These are phyloP conservation scores for Spatula versicolor DNA, from an alignment of 2,797 vertebrate genomes.

Conservation along the genomic window DNA sequence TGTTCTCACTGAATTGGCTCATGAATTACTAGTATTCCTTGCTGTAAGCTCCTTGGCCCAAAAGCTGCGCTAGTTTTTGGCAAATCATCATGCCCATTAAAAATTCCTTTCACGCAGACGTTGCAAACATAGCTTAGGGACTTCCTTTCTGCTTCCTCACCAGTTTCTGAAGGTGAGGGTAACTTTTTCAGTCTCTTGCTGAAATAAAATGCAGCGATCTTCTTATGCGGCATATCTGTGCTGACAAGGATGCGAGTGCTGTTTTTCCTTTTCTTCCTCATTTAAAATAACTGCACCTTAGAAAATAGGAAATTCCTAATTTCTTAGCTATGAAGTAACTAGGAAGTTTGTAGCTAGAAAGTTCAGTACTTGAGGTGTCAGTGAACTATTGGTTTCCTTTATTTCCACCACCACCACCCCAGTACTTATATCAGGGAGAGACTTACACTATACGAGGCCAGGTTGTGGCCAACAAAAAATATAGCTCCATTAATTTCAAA, in stretches of 20 bases:
- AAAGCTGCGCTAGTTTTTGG: background rate
- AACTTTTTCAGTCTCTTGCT: conserved; percentile 3
- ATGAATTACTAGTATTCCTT: background rate
- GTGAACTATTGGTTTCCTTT: background rate
- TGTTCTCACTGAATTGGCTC: background rate
- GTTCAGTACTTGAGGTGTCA: background rate
- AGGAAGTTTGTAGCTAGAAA: background rate
- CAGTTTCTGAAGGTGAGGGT: conserved; percentile 20
- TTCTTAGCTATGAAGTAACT: background rate
- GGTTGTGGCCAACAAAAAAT: background rate
- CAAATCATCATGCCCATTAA: background rate
- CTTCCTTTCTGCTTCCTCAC: conserved; percentile 50
- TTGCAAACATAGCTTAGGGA: conserved; percentile 23
- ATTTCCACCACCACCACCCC: background rate
- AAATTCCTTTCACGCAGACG: background rate
- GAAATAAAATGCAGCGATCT: background rate
- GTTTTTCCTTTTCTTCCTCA: background rate
- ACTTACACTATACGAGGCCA: background rate
- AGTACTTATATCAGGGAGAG: background rate
- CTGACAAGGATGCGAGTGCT: background rate
- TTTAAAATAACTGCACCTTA: background rate
- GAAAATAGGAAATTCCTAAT: background rate
- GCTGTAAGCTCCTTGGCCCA: background rate
- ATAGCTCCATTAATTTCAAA: background rate
- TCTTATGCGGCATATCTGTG: background rate